A percentile compares a stretch with the other conserved stretches of the same genome.
Conservation (phyloP, 2,113 vertebrate genomes). For the Thamnophis sirtalis region DNA sequence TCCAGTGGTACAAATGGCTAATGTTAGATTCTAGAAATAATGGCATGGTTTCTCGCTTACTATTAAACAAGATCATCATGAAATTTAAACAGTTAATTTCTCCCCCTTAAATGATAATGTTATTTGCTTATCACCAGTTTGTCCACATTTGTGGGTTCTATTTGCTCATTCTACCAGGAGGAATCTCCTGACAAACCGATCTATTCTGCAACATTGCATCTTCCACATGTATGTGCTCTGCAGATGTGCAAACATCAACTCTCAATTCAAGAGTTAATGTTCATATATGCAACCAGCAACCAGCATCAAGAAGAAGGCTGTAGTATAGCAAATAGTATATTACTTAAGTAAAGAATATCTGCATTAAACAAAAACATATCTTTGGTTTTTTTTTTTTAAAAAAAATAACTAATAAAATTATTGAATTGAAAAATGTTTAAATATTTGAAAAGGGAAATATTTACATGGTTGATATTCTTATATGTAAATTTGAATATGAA, state of each 20-base stretch:
- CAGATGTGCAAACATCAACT: background rate
- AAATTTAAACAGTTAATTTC: background rate
- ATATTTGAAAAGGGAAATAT: background rate
- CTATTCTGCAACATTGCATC: background rate
- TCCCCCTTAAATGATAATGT: background rate
- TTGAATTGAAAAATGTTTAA: background rate
- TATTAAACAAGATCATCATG: background rate
- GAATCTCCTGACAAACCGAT: background rate
- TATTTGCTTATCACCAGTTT: background rate
- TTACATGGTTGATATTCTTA: background rate
- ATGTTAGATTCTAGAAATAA: background rate
- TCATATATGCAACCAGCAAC: background rate
- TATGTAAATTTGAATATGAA: background rate
- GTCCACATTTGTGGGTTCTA: background rate
- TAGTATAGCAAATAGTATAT: background rate
- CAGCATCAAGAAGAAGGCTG: background rate
- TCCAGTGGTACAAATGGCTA: background rate
- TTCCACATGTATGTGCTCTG: background rate
- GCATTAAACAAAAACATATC: background rate
- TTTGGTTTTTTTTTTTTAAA: background rate
- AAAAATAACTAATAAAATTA: background rate
- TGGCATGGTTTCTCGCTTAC: background rate
- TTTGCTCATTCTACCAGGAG: background rate
- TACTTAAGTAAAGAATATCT: background rate
- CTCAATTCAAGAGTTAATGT: background rate